These are phyloP conservation scores for Mycteria americana DNA, from an alignment of 2,797 vertebrate genomes.

Conservation along the genomic window DNA sequence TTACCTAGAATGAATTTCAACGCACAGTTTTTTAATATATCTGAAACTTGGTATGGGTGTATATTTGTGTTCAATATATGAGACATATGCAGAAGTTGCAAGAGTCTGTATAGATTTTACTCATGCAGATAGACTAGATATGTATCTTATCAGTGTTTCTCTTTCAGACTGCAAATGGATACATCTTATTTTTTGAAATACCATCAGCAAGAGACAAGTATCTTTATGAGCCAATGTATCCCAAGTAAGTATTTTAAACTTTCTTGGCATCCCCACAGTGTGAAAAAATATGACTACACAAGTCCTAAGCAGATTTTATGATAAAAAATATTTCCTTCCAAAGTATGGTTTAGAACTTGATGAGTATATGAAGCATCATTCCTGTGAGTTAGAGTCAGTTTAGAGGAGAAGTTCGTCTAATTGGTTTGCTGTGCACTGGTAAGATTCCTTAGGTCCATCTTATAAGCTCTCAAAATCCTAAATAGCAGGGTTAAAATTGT, in stretches of 20 bases:
- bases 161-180: slow-evolving; percentile 93
- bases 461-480: neutral
- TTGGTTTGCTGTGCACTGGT: neutral
- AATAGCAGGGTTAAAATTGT: neutral
- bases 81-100: neutral
- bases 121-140: neutral
- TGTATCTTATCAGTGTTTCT: neutral
- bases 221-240: slow-evolving; percentile 93
- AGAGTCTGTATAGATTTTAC: neutral
- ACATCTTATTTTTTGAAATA: slow-evolving; percentile 93
- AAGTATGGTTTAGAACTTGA: neutral
- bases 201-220: slow-evolving; percentile 86
- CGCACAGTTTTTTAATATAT: neutral
- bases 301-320: neutral
- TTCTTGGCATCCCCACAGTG: neutral
- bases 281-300: neutral
- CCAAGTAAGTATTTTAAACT: slow-evolving; percentile 84
- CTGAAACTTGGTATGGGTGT: neutral
- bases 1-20: neutral
- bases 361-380: neutral
- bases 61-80: neutral
- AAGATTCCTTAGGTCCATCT: neutral
- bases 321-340: neutral
- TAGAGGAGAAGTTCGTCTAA: neutral
- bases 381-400: neutral